A percentile compares a stretch with the other conserved stretches of the same genome.
phyloP scores from a whole-genome alignment of 2,888 invertebrate genomes.

The Drosophila stalkeri region DNA sequence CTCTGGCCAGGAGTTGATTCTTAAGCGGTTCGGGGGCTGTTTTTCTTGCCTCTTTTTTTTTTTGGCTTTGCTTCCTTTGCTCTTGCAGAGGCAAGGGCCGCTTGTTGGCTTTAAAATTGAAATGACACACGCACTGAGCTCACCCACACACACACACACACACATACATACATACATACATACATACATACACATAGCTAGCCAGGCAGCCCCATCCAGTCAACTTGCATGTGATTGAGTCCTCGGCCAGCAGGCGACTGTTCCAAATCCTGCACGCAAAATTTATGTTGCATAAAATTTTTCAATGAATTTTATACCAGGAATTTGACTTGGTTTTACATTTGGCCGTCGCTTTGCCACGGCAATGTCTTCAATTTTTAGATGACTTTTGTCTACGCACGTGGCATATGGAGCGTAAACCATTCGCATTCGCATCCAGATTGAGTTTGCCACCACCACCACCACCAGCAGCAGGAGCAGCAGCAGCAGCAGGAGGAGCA shows the following conservation, averaged over 20 bases:
- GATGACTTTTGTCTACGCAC: slow-evolving; percentile 77
- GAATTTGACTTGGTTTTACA: slow-evolving; percentile 77
- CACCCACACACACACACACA: slow-evolving; percentile 1
- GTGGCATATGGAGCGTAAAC: slow-evolving; percentile 84
- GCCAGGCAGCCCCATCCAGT: neutral
- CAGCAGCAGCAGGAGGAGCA: too few species aligned
- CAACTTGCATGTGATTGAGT: slow-evolving; percentile 76
- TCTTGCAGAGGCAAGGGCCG: slow-evolving; percentile 49
- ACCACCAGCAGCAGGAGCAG: neutral
- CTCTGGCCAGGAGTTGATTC: slow-evolving; percentile 55
- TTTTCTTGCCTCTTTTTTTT: slow-evolving; percentile 23
- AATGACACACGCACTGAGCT: slow-evolving; percentile 67
- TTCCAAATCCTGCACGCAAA: slow-evolving; percentile 78
- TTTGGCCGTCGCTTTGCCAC: slow-evolving; percentile 38
- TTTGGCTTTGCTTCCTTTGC: neutral
- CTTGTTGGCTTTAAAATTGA: slow-evolving; percentile 74
- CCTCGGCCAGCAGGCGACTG: slow-evolving; percentile 40
- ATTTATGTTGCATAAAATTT: slow-evolving; percentile 84
- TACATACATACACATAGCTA: neutral
- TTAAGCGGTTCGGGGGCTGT: slow-evolving; percentile 71
- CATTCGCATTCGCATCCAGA: slow-evolving; percentile 57
- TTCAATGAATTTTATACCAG: slow-evolving; percentile 82
- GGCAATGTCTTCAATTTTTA: slow-evolving; percentile 68
- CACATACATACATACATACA: neutral
- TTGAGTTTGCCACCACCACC: slow-evolving; percentile 27